Evolutionary conservation across 92 coral and sea anemone species (phyloP).

Genomic region (Palythoa grandiflora): DNA sequence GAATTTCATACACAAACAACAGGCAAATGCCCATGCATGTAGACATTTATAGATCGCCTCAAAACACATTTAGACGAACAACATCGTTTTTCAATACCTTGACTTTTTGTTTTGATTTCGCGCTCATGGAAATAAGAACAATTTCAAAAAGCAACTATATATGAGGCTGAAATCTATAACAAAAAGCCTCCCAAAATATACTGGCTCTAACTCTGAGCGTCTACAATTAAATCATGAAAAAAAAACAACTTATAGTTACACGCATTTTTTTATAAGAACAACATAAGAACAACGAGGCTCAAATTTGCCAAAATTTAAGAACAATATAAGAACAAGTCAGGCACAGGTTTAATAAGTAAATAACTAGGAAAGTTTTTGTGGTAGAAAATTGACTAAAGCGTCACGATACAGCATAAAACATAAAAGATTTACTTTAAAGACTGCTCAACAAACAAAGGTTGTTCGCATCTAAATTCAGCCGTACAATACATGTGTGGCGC

Average conservation of each 20-base stretch:
- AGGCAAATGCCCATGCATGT: background rate
- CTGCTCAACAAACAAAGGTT: too few relatives aligned
- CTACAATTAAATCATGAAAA: background rate
- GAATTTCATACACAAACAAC: background rate
- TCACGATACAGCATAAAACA: too few relatives aligned
- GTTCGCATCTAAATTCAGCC: too few relatives aligned
- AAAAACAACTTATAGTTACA: background rate
- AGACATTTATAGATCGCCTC: background rate
- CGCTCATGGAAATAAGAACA: slow-evolving; percentile 9
- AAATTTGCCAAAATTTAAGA: too few relatives aligned
- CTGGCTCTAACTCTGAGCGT: slow-evolving; percentile 7
- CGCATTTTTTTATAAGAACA: too few relatives aligned
- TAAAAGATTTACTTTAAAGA: too few relatives aligned
- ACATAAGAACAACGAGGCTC: too few relatives aligned
- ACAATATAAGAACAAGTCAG: too few relatives aligned
- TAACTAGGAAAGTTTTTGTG: too few relatives aligned
- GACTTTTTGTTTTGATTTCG: slow-evolving; percentile 18
- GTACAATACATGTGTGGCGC: too few relatives aligned
- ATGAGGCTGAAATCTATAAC: background rate
- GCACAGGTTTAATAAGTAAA: too few relatives aligned
- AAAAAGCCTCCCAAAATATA: background rate
- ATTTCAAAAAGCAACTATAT: background rate
- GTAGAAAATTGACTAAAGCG: too few relatives aligned
- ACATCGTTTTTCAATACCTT: slow-evolving; percentile 13
- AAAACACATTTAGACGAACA: background rate